phyloP scores from a whole-genome alignment of 2,888 invertebrate genomes.

The Macrophya alboannulata region DNA sequence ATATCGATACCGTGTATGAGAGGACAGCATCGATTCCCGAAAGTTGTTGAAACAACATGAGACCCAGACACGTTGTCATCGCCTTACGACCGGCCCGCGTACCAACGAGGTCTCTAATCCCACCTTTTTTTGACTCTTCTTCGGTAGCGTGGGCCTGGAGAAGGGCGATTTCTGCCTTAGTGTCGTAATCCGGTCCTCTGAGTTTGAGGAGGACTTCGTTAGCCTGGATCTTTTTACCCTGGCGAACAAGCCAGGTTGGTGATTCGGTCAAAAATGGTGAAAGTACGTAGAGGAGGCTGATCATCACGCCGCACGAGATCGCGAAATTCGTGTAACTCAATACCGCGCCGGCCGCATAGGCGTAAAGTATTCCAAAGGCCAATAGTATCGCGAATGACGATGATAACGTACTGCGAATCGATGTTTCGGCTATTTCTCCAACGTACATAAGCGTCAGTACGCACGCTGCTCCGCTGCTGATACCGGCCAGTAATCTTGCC shows the following conservation, averaged over 20 bases:
- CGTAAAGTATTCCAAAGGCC: slow-evolving; percentile 80
- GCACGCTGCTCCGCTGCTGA: slow-evolving; percentile 78
- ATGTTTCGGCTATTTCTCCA: slow-evolving; percentile 81
- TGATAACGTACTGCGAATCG: slow-evolving; percentile 81
- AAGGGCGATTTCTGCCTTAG: slow-evolving; percentile 67
- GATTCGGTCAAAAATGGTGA: slow-evolving; percentile 74
- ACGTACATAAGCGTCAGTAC: slow-evolving; percentile 82
- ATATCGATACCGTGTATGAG: slow-evolving; percentile 79
- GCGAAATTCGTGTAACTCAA: slow-evolving; percentile 79
- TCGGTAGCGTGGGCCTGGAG: slow-evolving; percentile 71
- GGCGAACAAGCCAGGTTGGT: slow-evolving; percentile 73
- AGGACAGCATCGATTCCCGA: slow-evolving; percentile 80
- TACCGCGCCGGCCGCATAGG: slow-evolving; percentile 79
- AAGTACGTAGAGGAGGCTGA: slow-evolving; percentile 76
- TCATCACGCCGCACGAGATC: slow-evolving; percentile 75
- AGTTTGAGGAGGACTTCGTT: slow-evolving; percentile 66
- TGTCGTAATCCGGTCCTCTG: slow-evolving; percentile 70
- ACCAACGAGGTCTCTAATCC: slow-evolving; percentile 71
- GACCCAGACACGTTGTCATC: slow-evolving; percentile 78
- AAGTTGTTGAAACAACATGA: slow-evolving; percentile 82
- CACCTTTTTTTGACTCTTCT: slow-evolving; percentile 70
- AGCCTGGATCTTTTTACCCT: slow-evolving; percentile 66
- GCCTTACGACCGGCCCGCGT: slow-evolving; percentile 79
- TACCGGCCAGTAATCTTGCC: slow-evolving; percentile 79
- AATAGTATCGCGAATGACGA: slow-evolving; percentile 81